Evolutionary conservation across 2,888 invertebrate species (phyloP).

Genomic region (Coenonympha arcania): DNA sequence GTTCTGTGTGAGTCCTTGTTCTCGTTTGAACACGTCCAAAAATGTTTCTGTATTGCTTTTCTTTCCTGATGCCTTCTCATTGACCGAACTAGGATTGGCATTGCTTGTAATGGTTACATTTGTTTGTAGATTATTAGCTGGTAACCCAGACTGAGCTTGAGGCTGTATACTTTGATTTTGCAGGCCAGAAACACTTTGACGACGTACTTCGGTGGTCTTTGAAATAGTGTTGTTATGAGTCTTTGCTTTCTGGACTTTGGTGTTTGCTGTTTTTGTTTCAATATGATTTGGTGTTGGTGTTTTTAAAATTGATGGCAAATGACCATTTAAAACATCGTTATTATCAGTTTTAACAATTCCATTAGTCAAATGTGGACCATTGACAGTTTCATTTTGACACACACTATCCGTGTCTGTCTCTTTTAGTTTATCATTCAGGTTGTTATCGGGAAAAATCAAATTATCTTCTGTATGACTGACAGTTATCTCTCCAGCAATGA

Average conservation of each 20-base stretch:
- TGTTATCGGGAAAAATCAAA: constrained; percentile 56
- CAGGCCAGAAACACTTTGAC: constrained; percentile 44
- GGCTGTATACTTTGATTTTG: constrained; percentile 39
- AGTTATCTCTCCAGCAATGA: constrained; percentile 66
- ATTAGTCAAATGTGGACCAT: constrained; percentile 48
- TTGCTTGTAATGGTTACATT: constrained; percentile 65
- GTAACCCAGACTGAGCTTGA: constrained; percentile 33
- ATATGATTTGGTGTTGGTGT: constrained; percentile 30
- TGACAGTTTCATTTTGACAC: constrained; percentile 44
- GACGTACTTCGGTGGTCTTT: constrained; percentile 40
- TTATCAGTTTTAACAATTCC: constrained; percentile 52
- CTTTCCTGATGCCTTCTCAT: constrained; percentile 36
- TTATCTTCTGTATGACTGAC: constrained; percentile 68
- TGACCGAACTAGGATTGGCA: constrained; percentile 51
- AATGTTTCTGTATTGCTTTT: constrained; percentile 54
- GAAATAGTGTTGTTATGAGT: constrained; percentile 35
- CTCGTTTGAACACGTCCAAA: constrained; percentile 68
- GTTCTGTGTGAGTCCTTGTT: constrained; percentile 46
- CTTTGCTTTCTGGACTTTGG: constrained; percentile 57
- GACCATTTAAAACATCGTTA: constrained; percentile 55
- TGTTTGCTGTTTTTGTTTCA: constrained; percentile 46
- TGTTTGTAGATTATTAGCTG: constrained; percentile 44
- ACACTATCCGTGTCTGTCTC: constrained; percentile 50
- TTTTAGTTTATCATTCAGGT: constrained; percentile 49
- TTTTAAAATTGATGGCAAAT: constrained; percentile 40